Percentiles rank a stretch among this genome's conserved stretches.
These are phyloP conservation scores for Dipus sagitta DNA, from an alignment of 2,797 vertebrate species.

Conservation along the genomic window DNA sequence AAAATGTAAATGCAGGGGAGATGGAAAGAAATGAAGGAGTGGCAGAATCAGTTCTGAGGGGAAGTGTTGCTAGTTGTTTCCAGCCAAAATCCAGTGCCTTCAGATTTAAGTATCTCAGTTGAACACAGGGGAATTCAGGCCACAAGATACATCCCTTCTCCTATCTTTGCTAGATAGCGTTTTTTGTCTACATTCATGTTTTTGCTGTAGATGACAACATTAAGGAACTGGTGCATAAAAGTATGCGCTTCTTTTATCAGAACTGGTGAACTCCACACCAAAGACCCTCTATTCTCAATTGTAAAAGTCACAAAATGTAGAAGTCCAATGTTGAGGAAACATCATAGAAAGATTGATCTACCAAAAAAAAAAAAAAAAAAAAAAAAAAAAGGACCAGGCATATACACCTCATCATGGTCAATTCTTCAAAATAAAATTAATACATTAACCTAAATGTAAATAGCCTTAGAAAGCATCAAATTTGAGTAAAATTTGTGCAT, in stretches of 20 bases:
- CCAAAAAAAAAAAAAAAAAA: background rate
- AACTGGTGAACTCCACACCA: no score
- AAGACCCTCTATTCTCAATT: background rate
- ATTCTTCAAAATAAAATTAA: background rate
- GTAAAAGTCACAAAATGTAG: accelerated
- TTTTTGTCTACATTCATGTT: accelerated
- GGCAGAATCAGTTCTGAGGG: background rate
- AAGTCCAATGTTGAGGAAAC: background rate
- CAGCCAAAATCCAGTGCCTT: background rate
- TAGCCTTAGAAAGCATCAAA: background rate
- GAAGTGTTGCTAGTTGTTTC: accelerated
- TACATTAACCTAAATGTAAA: no score
- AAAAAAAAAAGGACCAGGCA: no score
- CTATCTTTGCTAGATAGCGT: accelerated
- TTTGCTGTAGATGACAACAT: background rate
- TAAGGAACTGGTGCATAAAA: no score
- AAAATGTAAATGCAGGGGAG: background rate
- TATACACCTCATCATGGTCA: background rate
- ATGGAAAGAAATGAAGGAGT: background rate
- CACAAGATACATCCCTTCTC: background rate
- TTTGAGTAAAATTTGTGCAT: background rate
- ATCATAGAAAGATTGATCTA: background rate
- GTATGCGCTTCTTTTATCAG: no score
- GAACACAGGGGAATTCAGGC: accelerated
- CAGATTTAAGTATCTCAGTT: background rate